Evolutionary conservation across 2,888 invertebrate genomes (phyloP), one percentile per base, ranked within the genome.

Genomic region (Oxycera nigricornis): DNA sequence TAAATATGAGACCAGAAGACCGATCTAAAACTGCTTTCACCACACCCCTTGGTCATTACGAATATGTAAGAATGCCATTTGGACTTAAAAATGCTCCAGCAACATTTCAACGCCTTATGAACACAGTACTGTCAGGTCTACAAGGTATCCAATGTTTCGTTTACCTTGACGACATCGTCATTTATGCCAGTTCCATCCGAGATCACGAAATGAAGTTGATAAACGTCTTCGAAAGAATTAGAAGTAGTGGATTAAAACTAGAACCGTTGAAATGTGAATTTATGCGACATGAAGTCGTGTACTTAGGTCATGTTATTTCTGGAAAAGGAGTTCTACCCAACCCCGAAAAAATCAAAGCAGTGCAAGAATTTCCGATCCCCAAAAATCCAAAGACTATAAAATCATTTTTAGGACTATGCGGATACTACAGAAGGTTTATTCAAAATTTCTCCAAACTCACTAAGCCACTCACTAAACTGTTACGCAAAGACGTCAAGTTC

Each of bases 31-130:
- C 83, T 9, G 83, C 83, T 1, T 84, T 84, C 75, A 79, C 79
- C 2, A 79, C 80, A 9, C 79, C 79, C 31, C 65, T 75, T 7
- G 83, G 82, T 26, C 83, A 83, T 74, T 83, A 79, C 59, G 80
- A 84, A 76, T 85, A 79, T 68, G 77, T 74, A 6, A 72, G 82
- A 22, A 81, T 84, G 80, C 82, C 82, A 0, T 82, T 85, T 76
- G 84, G 82, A 1, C 79, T 86, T 20, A 61, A 82, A 79, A 84
- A 83, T 74, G 83, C 84, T 1, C 85, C 85, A 0, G 81, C 81
- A 1, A 83, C 83, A 22, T 82, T 82, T 73, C 79, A 80, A 59
- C 59, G 80, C 2, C 39, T 81, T 3, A 82, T 82, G 80, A 80
- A 82, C 68, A 70, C 73, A 3, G 77, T 79, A 2, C 72, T 82